Evolutionary conservation across 2,888 invertebrate species (phyloP), one percentile per base, ranked within the genome.

Genomic region (Agonopterix alstromeriana): DNA sequence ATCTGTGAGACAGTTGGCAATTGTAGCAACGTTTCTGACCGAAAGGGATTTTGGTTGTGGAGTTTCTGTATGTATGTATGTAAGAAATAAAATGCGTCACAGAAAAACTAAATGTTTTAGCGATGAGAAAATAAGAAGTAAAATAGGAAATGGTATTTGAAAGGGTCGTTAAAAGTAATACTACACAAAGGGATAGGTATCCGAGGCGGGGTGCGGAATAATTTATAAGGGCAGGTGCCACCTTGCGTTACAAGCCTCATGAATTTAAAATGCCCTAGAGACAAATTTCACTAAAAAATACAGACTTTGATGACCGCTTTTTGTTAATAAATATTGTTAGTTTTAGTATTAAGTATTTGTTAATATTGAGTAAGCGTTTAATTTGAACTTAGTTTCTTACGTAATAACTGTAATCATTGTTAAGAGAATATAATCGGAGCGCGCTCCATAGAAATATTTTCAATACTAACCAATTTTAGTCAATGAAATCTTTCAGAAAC

Each of bases 151-250:
- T 53, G 52, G 54, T 53, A 46, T 63, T 57, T 57, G 55, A 53
- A 58, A 53, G 49, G 56, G 50, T 55, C 57, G 61, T 69, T 65
- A 66, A 65, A 73, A 68, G 60, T 71, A 67, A 72, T 65, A 65
- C 55, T 65, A 52, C 60, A 81, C 77, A 79, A 79, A 77, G 73
- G 71, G 69, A 70, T 70, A 50, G 61, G 65, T 64, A 58, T 65
- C 53, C 61, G 60, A 67, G 73, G 71, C 64, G 65, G 66, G 68
- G 63, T 60, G 58, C 53, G 52, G 77, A 82, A 83, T 83, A 75
- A 82, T 82, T 83, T 78, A 84, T 82, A 65, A 75, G 73, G 63
- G 69, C 67, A 75, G 72, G 75, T 76, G 73, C 67, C 71, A 73
- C 71, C 67, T 64, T 61, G 62, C 63, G 64, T 67, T 67, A 59